phyloP scores from a whole-genome alignment of 2,797 vertebrate genomes.

The Vespertilio murinus region DNA sequence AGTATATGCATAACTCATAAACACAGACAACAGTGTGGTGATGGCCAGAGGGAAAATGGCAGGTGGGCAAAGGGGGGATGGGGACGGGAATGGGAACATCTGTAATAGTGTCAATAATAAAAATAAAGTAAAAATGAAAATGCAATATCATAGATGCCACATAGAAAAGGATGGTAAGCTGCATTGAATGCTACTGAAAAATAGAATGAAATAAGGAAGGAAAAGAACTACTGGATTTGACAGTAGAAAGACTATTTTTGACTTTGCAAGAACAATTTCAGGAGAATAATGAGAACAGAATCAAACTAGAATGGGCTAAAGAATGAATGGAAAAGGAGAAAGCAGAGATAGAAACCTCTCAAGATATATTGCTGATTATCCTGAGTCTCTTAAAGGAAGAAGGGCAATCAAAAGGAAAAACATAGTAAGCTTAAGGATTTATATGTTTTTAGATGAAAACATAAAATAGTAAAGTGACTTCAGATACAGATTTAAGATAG shows the following conservation, averaged over 20 bases:
- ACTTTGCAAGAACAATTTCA: constrained; percentile 12
- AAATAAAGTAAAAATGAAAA: neutral
- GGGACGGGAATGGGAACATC: neutral
- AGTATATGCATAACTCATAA: neutral
- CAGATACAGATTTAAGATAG: constrained; percentile 18
- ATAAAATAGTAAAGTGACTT: constrained; percentile 34
- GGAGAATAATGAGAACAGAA: neutral
- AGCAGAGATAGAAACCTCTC: constrained; percentile 12
- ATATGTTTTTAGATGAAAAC: neutral
- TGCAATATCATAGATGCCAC: neutral
- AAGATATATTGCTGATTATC: neutral
- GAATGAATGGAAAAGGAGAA: constrained; percentile 13
- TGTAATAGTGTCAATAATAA: neutral
- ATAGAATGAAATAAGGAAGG: neutral
- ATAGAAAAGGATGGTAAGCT: neutral
- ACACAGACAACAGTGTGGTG: neutral
- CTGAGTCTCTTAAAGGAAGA: neutral
- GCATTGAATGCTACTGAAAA: neutral
- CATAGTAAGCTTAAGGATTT: neutral
- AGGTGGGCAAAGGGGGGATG: neutral
- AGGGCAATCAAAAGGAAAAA: neutral
- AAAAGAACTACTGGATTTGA: neutral
- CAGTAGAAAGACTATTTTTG: neutral
- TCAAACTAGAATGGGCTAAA: neutral
- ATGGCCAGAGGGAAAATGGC: neutral